Evolutionary conservation across 92 coral and sea anemone genomes (phyloP).

Genomic region (Metridium senile): DNA sequence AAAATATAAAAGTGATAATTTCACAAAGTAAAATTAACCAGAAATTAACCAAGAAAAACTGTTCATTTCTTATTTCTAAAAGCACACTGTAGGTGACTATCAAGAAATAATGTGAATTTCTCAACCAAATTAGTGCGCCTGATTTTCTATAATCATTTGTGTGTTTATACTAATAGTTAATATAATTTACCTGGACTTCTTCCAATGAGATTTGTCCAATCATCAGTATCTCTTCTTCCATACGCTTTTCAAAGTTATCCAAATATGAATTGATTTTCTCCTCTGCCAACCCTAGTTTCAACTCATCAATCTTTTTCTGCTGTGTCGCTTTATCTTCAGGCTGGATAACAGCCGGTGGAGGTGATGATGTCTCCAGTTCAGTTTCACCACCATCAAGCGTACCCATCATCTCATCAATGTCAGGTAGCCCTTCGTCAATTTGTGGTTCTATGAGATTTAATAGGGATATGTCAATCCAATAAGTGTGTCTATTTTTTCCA

Average conservation of each 20-base stretch:
- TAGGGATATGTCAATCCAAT: not conserved
- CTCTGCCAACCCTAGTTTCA: conserved; percentile 87
- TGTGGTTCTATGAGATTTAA: conserved; percentile 61
- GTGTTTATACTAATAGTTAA: not conserved
- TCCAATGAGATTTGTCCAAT: conserved; percentile 96
- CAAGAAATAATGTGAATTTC: too few species aligned
- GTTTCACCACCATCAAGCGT: conserved; percentile 87
- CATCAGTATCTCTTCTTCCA: conserved; percentile 96
- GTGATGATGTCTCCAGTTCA: conserved; percentile 73
- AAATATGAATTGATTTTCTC: conserved; percentile 75
- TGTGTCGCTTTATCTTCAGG: conserved; percentile 86
- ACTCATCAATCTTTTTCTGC: conserved; percentile 77
- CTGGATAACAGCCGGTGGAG: conserved; percentile 78
- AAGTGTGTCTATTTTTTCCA: too few species aligned
- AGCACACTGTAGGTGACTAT: too few species aligned
- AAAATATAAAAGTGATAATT: too few species aligned
- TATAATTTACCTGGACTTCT: conserved; percentile 86
- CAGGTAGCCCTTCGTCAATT: conserved; percentile 78
- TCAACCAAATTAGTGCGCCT: too few species aligned
- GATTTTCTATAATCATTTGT: not conserved
- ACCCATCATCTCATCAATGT: conserved; percentile 89
- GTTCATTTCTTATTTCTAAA: too few species aligned
- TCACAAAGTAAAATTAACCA: too few species aligned
- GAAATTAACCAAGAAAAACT: too few species aligned
- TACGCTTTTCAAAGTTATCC: conserved; percentile 89